Evolutionary conservation across 2,797 vertebrate genomes (phyloP).

Genomic region (Microctenopoma stevenorrisi): DNA sequence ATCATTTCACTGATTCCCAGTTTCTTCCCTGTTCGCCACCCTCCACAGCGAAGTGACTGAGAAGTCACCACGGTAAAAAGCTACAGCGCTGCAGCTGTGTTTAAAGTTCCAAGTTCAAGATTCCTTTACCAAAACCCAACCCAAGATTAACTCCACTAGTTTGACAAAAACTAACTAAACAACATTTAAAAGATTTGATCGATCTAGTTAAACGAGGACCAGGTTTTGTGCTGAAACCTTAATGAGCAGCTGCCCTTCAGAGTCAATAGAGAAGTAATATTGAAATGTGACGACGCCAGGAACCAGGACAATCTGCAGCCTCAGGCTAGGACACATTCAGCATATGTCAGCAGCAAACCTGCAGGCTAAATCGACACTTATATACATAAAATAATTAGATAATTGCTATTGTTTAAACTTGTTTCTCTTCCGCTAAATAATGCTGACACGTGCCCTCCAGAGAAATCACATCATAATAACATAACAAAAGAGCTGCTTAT

Average conservation of each 20-base stretch:
- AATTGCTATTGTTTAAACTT: neutral
- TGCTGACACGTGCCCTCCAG: neutral
- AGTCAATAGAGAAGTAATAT: neutral
- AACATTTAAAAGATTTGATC: conserved; percentile 15
- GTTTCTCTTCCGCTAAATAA: neutral
- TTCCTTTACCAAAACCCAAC: too few relatives aligned
- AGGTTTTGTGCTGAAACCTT: neutral
- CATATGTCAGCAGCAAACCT: neutral
- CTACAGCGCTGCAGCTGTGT: too few relatives aligned
- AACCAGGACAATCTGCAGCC: neutral
- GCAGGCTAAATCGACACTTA: too few relatives aligned
- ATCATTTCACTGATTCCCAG: neutral
- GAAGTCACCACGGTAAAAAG: neutral
- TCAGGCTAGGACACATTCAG: neutral
- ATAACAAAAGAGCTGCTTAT: conserved; percentile 10
- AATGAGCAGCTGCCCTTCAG: neutral
- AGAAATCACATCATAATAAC: conserved; percentile 3
- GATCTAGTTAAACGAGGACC: neutral
- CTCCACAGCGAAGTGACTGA: conserved; percentile 6
- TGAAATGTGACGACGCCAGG: neutral
- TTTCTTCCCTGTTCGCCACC: neutral
- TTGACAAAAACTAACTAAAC: neutral
- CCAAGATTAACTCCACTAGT: too few relatives aligned
- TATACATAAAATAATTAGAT: neutral
- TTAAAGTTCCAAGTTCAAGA: too few relatives aligned